Conservation (phyloP, 1,140 invertebrate species). For the Myzus persicae region DNA sequence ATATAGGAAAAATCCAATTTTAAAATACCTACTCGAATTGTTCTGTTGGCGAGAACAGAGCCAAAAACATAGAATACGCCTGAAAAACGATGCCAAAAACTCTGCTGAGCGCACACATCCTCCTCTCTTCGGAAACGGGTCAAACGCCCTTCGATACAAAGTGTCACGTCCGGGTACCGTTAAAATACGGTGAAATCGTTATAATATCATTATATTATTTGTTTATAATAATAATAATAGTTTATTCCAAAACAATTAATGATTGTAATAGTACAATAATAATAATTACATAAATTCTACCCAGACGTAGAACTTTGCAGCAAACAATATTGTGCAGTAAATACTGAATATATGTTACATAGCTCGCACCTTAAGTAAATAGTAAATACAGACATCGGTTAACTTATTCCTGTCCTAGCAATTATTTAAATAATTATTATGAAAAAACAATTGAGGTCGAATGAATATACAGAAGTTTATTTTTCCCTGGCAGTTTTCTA, state of each 20-base stretch:
- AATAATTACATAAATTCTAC: background rate
- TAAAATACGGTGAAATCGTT: background rate
- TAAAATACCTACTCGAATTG: slow-evolving; percentile 37
- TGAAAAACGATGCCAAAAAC: slow-evolving; percentile 48
- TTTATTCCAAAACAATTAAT: background rate
- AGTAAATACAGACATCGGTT: background rate
- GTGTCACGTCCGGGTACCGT: background rate
- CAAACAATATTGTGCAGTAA: background rate
- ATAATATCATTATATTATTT: too few species aligned
- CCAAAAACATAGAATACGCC: slow-evolving; percentile 35
- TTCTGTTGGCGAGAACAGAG: background rate
- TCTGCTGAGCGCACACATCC: background rate
- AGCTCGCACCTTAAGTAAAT: too few species aligned
- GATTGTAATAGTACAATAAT: background rate
- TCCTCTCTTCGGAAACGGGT: background rate
- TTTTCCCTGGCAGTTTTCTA: background rate
- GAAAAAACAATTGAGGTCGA: background rate
- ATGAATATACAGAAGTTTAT: background rate
- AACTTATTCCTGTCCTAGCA: background rate
- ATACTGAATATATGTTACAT: background rate
- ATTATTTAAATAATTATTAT: background rate
- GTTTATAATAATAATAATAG: background rate
- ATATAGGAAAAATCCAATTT: slow-evolving; percentile 23
- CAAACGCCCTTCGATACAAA: slow-evolving; percentile 1
- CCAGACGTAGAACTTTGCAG: background rate